These are phyloP conservation scores for Tragulus kanchil DNA, from an alignment of 2,113 vertebrate species.

Conservation along the genomic window DNA sequence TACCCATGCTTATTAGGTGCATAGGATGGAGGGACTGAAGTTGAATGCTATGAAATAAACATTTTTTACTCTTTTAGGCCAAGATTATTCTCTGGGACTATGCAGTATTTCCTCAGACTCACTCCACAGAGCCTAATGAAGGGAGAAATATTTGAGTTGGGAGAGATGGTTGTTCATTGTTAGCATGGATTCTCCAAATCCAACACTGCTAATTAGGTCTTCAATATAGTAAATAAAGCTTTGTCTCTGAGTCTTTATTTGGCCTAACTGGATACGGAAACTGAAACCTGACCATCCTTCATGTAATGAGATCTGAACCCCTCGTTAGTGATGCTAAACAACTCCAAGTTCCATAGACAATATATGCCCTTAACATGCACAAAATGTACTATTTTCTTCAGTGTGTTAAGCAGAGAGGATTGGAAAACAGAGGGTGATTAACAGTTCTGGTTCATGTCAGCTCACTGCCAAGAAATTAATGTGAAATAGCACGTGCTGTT, in stretches of 20 bases:
- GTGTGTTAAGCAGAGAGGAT: neutral
- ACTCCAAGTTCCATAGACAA: neutral
- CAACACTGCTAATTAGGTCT: neutral
- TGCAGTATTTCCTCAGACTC: neutral
- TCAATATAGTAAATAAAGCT: neutral
- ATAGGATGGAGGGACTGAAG: neutral
- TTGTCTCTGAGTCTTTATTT: conserved; percentile 27
- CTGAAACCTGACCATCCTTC: neutral
- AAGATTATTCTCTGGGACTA: neutral
- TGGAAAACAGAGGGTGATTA: neutral
- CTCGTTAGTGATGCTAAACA: neutral
- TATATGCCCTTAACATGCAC: neutral
- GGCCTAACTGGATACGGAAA: neutral
- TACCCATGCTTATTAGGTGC: neutral
- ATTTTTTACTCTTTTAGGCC: neutral
- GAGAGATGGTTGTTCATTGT: neutral
- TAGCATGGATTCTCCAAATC: neutral
- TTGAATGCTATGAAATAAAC: neutral
- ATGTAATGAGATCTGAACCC: neutral
- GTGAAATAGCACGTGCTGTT: conserved; percentile 2
- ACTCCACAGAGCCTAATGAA: neutral
- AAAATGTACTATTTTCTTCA: neutral
- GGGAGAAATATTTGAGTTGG: neutral
- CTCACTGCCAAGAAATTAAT: conserved; percentile 38
- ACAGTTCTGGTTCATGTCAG: neutral